Base-by-base conservation (phyloP, 2,797 vertebrate species). In the Coracias cyanogaster region DNA sequence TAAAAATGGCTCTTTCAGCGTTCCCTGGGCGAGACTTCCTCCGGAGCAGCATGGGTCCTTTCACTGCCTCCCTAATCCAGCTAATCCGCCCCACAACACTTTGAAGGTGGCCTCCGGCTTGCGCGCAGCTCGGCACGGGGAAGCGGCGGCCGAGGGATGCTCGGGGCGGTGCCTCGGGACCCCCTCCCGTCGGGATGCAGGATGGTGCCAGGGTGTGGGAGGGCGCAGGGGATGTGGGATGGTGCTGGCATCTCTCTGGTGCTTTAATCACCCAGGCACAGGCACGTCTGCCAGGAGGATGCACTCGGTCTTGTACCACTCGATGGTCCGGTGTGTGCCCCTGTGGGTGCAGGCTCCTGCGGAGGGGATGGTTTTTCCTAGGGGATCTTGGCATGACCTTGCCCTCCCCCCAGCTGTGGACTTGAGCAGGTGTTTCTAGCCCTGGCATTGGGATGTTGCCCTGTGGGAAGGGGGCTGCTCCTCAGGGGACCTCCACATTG, bases 81-180 rank as follows among this genome's bases (percentile, higher is more conserved):
- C 99, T 99, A 99, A 99, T 99, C 99, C 99, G 98, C 97, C 98
- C 98, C 98, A 98, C 98, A 99, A 98, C 99, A 99, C 99, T 99
- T 98, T 98, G 98, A 99, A 99, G 98, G 98, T 98, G 98, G 98
- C 98, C 98, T 97, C 95, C 24, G 78, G 94, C 96, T 95, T 96
- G 97, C 79, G 20, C 73, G 86, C 94, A 7, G 83, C 91, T 92
- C 93, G 92, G 95, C 95, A 93, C 91, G 89, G 96, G 96, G 93
- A 90, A 90, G 90, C 83, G 19, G 90, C 5, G 8, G 82, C 57
- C 12, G 41, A 43, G 41, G 41, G 13, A 43, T 16, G 13, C 41
- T 92, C 16, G 66, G 81, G 91, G 94, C 74, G 57, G 91, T 37
- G 84, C 91, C 78, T 84, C 3, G 4, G 88, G 79, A 87, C 79